These are phyloP conservation scores for Drosophila miranda DNA, from an alignment of 1,140 invertebrate species.

Conservation along the genomic window DNA sequence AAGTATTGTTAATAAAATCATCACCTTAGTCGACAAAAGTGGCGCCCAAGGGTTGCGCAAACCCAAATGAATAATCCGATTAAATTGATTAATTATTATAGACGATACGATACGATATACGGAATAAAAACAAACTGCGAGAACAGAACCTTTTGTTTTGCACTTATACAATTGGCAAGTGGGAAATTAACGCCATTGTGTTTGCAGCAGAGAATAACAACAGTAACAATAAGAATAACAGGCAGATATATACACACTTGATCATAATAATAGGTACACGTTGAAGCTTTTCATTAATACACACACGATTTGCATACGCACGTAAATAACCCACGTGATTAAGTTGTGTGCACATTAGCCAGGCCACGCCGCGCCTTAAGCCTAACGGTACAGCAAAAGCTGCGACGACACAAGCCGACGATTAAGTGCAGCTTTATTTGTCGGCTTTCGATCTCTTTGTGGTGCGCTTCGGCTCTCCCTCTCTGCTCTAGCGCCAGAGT, in stretches of 20 bases:
- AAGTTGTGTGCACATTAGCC: constrained; percentile 14
- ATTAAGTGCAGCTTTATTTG: no score
- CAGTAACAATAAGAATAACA: constrained; percentile 12
- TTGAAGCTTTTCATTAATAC: no score
- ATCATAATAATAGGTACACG: no score
- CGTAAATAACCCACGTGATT: constrained; percentile 9
- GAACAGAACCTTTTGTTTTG: constrained; percentile 48
- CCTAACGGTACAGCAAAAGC: no score
- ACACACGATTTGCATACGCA: constrained; percentile 29
- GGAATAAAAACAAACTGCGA: constrained; percentile 10
- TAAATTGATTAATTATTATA: constrained; percentile 67
- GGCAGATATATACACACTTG: neutral
- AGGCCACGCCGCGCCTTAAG: neutral
- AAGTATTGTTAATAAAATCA: constrained; percentile 69
- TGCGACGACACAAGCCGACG: no score
- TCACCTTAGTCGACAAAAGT: constrained; percentile 47
- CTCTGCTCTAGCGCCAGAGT: no score
- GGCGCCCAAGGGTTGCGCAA: constrained; percentile 25
- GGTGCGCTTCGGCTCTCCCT: no score
- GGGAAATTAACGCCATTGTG: constrained; percentile 37
- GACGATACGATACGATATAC: constrained; percentile 29
- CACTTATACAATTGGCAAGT: constrained; percentile 19
- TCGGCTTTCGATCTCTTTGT: no score
- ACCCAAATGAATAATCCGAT: constrained; percentile 59
- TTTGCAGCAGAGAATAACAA: neutral